Evolutionary conservation across 2,797 vertebrate genomes (phyloP).

Genomic region (Mormyrops boulengeri): DNA sequence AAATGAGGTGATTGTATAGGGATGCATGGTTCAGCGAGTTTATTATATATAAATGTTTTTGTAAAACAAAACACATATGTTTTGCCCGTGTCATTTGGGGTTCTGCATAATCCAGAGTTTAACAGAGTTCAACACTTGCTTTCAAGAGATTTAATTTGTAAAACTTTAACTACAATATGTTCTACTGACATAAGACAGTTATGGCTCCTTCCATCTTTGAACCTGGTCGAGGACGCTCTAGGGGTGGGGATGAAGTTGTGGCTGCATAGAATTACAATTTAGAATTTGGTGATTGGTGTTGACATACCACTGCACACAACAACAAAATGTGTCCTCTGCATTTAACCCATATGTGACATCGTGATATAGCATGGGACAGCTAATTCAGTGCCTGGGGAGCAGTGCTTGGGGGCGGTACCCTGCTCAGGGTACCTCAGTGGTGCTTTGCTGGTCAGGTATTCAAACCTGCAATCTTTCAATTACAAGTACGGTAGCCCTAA

Average conservation of each 20-base stretch:
- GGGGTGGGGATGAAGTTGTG: not conserved
- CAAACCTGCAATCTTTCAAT: no score
- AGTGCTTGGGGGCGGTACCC: no score
- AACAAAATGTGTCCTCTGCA: no score
- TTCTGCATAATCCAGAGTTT: not conserved
- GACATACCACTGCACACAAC: no score
- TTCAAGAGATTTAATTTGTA: not conserved
- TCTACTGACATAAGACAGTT: not conserved
- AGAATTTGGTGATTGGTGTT: no score
- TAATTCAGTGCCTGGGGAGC: no score
- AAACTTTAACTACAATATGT: not conserved
- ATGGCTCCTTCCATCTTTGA: not conserved
- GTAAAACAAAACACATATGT: not conserved
- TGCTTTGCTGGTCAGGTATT: no score
- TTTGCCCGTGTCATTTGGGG: not conserved
- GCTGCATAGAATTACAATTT: not conserved
- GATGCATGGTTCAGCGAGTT: not conserved
- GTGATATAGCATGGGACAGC: no score
- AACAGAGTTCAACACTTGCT: not conserved
- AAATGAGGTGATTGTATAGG: not conserved
- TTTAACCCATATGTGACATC: no score
- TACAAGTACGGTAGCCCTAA: no score
- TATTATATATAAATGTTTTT: not conserved
- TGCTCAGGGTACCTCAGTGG: no score
- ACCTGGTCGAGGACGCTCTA: not conserved